Conservation (phyloP, 1,140 invertebrate species). For the Eupristina koningsbergeri region DNA sequence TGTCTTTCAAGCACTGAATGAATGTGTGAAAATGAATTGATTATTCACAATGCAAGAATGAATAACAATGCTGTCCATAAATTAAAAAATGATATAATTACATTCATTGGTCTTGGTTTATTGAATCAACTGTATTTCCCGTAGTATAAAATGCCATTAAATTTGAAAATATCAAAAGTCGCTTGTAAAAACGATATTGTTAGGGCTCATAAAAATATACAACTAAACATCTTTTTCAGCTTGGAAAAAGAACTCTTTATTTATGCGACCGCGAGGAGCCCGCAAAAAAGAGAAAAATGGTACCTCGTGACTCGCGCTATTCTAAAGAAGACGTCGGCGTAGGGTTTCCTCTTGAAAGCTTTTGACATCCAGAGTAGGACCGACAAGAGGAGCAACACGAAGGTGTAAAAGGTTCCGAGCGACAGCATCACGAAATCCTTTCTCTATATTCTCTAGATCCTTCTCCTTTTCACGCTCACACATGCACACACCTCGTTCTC, state of each 20-base stretch:
- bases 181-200: too few relatives aligned
- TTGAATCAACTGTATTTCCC: too few relatives aligned
- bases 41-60: too few relatives aligned
- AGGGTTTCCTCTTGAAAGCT: conserved; percentile 46
- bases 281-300: background rate
- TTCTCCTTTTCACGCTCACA: background rate
- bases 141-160: too few relatives aligned
- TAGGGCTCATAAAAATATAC: too few relatives aligned
- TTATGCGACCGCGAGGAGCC: background rate
- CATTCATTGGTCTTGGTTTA: too few relatives aligned
- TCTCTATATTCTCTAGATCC: conserved; percentile 20
- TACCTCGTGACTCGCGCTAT: conserved; percentile 54
- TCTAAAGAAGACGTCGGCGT: conserved; percentile 38
- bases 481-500: background rate
- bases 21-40: too few relatives aligned
- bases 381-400: conserved; percentile 54
- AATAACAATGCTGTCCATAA: too few relatives aligned
- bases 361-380: conserved; percentile 54
- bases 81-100: too few relatives aligned
- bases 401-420: conserved; percentile 53
- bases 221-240: too few relatives aligned
- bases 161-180: too few relatives aligned
- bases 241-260: background rate
- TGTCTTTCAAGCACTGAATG: too few relatives aligned
- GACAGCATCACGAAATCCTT: conserved; percentile 50